These are phyloP conservation scores for Scelioninae gen. 1 DNA, from an alignment of 2,888 invertebrate species.

Conservation along the genomic window DNA sequence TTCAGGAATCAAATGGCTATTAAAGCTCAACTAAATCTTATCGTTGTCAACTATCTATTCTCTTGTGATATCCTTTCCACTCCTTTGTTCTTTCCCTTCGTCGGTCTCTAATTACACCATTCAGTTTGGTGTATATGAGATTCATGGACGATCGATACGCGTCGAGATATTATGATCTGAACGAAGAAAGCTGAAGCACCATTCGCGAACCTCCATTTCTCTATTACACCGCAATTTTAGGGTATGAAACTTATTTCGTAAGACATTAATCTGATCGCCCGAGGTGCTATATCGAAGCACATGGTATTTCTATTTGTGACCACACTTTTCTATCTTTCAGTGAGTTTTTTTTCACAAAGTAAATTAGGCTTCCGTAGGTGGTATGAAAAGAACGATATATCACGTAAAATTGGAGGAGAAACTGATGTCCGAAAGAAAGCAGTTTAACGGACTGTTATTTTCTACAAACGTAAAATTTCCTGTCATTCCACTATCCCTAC, in stretches of 20 bases:
- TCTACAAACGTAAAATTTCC: conserved; percentile 35
- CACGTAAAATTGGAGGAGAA: not conserved
- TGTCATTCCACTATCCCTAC: conserved; percentile 19
- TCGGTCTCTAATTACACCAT: conserved; percentile 68
- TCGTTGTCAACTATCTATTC: conserved; percentile 41
- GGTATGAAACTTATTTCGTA: conserved; percentile 27
- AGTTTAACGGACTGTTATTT: conserved; percentile 47
- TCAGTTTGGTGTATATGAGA: conserved; percentile 46
- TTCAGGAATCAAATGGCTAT: conserved; percentile 45
- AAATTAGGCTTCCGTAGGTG: conserved; percentile 34
- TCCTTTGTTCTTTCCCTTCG: conserved; percentile 52
- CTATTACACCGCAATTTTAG: conserved; percentile 34
- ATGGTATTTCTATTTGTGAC: conserved; percentile 1
- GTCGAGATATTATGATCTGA: conserved; percentile 32
- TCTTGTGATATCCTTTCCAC: conserved; percentile 30
- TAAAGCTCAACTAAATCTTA: conserved; percentile 52
- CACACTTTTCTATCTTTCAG: conserved; percentile 4
- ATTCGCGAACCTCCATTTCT: conserved; percentile 29
- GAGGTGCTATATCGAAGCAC: conserved; percentile 5
- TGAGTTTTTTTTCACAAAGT: not conserved
- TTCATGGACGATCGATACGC: conserved; percentile 55
- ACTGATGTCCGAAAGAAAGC: conserved; percentile 31
- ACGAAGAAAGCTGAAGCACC: conserved; percentile 50
- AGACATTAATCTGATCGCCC: conserved; percentile 11
- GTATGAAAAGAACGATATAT: conserved; percentile 25